These are phyloP conservation scores for Cephalophus harveyi DNA, from an alignment of 2,113 vertebrate species.

Conservation along the genomic window DNA sequence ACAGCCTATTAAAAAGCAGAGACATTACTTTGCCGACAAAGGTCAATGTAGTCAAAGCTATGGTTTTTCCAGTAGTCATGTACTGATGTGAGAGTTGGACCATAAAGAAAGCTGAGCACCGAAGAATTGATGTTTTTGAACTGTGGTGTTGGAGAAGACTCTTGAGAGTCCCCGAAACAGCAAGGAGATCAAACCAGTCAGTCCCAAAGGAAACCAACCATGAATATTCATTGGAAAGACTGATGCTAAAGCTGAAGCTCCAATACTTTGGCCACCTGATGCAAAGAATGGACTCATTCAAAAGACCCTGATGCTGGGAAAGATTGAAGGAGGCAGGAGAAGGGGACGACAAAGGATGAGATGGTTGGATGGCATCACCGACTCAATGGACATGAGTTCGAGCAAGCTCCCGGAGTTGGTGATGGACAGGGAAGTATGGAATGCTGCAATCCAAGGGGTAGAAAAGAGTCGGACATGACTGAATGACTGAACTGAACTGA, in stretches of 20 bases:
- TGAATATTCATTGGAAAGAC: background rate
- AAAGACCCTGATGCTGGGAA: background rate
- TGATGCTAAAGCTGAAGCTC: background rate
- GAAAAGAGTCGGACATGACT: background rate
- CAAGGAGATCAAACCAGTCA: background rate
- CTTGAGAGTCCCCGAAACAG: background rate
- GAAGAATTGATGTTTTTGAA: background rate
- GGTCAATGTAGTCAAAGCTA: background rate
- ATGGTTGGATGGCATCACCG: background rate
- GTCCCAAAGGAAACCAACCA: background rate
- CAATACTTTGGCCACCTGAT: background rate
- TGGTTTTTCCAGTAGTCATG: background rate
- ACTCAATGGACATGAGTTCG: background rate
- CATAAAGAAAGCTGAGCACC: background rate
- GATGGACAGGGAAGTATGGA: background rate
- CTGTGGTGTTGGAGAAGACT: background rate
- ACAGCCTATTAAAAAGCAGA: background rate
- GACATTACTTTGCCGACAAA: background rate
- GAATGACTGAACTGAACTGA: background rate
- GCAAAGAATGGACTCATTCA: background rate
- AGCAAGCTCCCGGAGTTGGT: background rate
- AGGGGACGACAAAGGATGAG: background rate
- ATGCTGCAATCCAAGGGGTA: background rate
- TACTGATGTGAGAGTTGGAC: background rate
- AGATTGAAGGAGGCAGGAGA: background rate